phyloP scores from a whole-genome alignment of 2,888 invertebrate genomes.

The Zygaena filipendulae region DNA sequence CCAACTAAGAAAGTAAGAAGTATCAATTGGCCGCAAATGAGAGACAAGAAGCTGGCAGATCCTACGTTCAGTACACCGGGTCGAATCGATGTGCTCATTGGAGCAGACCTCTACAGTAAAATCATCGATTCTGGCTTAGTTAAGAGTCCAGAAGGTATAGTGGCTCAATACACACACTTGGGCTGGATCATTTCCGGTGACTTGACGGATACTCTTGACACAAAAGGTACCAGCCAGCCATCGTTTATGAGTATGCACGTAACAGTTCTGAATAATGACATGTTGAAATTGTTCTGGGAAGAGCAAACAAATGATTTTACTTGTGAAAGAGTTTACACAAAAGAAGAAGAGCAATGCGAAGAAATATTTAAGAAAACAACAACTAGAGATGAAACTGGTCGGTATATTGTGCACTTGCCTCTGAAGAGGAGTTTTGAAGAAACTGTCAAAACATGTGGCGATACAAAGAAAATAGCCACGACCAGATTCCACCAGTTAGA shows the following conservation, averaged over 20 bases:
- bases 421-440: conserved; percentile 10
- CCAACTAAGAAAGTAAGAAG: conserved; percentile 2
- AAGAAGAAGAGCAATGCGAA: conserved; percentile 17
- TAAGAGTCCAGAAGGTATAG: conserved; percentile 12
- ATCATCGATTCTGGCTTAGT: conserved; percentile 17
- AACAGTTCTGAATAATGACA: too few species aligned
- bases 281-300: too few species aligned
- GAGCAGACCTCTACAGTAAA: conserved; percentile 17
- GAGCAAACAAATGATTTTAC: too few species aligned
- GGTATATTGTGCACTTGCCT: conserved; percentile 15
- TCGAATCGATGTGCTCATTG: conserved; percentile 9
- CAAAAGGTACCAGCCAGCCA: too few species aligned
- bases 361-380: conserved; percentile 10
- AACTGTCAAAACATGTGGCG: conserved; percentile 7
- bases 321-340: too few species aligned
- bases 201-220: too few species aligned
- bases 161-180: conserved; percentile 17
- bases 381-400: conserved; percentile 9
- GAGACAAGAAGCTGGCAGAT: conserved; percentile 9
- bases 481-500: conserved; percentile 14
- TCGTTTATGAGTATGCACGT: too few species aligned
- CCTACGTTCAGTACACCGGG: conserved; percentile 7
- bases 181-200: conserved; percentile 14
- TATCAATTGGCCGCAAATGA: conserved; percentile 5
- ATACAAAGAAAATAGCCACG: conserved; percentile 15